Base-by-base conservation (phyloP, 2,113 vertebrate species). In the Salminus brasiliensis region DNA sequence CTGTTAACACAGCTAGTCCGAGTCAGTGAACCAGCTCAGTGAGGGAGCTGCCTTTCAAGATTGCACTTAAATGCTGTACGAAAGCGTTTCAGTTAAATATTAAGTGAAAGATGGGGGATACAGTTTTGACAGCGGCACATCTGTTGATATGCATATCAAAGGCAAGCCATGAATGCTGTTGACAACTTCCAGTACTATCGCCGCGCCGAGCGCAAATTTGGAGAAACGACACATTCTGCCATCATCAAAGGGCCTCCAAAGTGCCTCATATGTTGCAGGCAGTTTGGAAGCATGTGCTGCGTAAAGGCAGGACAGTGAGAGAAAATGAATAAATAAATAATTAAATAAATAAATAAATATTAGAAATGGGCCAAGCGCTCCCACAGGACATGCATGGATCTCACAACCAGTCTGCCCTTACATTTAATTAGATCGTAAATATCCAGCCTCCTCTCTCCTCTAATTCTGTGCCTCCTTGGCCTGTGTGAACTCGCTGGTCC, bases 371-470 rank as follows among this genome's bases (percentile, higher is more conserved):
- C 88, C 83, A 90, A 86, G 79, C 84, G 83, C 87, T 88, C 92
- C 88, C 88, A 83, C 69, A 84, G 88, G 87, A 93, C n/a, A 83
- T 41, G 73, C 53, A 81, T 87, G 88, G 78, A 84, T 88, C 91
- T 81, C 88, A 74, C 88, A 89, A 80, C 81, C 83, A 91, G 91
- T 92, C 84, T 90, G 85, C 85, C 80, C 63, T 78, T 87, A 73
- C 88, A 88, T 90, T 96, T 93, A 94, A 94, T 93, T 90, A 89
- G 82, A 66, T 93, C 89, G 83, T 84, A 52, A 80, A 87, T 89
- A 89, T 92, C 87, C 87, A 90, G 82, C 84, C 82, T 86, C 86
- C 84, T 82, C 86, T 53, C 85, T 77, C 62, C 49, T 16, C 83
- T 76, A 55, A 68, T 85, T 78, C 66, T 78, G 86, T 90, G 85